Evolutionary conservation across 37 sponge, comb jelly and placozoan genomes (phyloP), one percentile per base, ranked within the genome.

Genomic region (Petrosia ficiformis): DNA sequence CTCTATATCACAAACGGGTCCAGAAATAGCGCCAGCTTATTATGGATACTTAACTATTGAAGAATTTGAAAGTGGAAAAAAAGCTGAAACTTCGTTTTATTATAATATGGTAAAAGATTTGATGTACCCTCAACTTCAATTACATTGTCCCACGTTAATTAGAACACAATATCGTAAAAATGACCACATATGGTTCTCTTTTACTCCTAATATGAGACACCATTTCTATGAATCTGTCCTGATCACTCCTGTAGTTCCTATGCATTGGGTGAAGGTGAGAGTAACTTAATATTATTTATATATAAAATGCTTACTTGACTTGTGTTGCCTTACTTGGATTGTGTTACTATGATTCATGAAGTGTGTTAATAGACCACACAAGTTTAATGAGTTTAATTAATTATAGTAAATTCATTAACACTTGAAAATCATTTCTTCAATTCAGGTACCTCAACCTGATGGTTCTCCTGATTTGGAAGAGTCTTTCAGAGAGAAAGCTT

Each of bases 51-150:
- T 61, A 26, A n/a, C 28, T 6, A 61, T 6, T 26, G 63, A 6
- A 22, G 26, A 61, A 29, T 61, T 26, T 61, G 63, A 61, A n/a
- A 22, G 25, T n/a, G n/a, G 14, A 29, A 24, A 61, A n/a, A 26
- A 8, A 6, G 22, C 22, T n/a, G 28, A 61, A n/a, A 26, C 11
- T 29, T 5, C 6, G 5, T 26, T 29, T 5, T n/a, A 61, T n/a
- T 61, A n/a, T n/a, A 61, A 11, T 5, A 61, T 61, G 63, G 28
- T 61, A 8, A 61, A 61, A 61, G 63, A 61, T 61, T 24, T 61
- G 5, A 11, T 61, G 28, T 24, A 5, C 26, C 11, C 28, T 29
- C n/a, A 24, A 5, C 63, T 61, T 5, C 63, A 61, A 29, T n/a
- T 29, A 26, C 6, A n/a, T 61, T 61, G 28, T 6, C 6, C 5